A percentile compares a stretch with the other conserved stretches of the same genome.
Evolutionary conservation across 2,113 vertebrate genomes (phyloP).

Genomic region (Coptodon bakossiorum): DNA sequence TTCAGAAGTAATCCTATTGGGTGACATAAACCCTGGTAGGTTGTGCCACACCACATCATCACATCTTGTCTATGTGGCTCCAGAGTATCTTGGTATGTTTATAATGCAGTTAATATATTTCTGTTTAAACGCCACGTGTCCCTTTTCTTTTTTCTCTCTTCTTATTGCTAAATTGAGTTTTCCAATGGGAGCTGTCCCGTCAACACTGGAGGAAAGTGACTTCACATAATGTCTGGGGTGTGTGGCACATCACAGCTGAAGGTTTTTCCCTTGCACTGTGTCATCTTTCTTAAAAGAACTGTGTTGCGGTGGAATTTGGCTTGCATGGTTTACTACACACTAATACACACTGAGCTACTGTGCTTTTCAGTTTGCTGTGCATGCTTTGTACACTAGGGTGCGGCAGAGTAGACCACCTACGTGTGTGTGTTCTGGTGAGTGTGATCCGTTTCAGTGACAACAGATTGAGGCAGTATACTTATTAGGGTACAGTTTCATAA

Average conservation of each 20-base stretch:
- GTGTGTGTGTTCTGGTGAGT: not conserved
- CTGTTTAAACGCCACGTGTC: not conserved
- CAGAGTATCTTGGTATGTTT: not conserved
- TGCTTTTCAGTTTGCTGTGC: not conserved
- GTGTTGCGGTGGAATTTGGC: not conserved
- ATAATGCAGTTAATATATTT: not conserved
- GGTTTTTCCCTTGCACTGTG: not conserved
- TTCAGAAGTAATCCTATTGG: not conserved
- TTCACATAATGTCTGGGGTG: not conserved
- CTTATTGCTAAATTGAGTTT: not conserved
- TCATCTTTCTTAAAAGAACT: constrained; percentile 17
- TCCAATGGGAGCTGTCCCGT: not conserved
- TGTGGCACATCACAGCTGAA: not conserved
- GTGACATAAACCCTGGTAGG: not conserved
- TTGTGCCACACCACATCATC: not conserved
- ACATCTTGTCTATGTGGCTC: not conserved
- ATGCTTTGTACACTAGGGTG: constrained; percentile 8
- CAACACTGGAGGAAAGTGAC: not conserved
- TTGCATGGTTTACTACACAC: not conserved
- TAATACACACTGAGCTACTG: not conserved
- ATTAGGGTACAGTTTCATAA: not conserved
- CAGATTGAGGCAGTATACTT: not conserved
- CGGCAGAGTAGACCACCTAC: not conserved
- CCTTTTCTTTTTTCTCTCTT: not conserved
- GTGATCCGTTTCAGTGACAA: not conserved